Evolutionary conservation across 2,113 vertebrate species (phyloP), one percentile per base, ranked within the genome.

Genomic region (Anhinga rufa): DNA sequence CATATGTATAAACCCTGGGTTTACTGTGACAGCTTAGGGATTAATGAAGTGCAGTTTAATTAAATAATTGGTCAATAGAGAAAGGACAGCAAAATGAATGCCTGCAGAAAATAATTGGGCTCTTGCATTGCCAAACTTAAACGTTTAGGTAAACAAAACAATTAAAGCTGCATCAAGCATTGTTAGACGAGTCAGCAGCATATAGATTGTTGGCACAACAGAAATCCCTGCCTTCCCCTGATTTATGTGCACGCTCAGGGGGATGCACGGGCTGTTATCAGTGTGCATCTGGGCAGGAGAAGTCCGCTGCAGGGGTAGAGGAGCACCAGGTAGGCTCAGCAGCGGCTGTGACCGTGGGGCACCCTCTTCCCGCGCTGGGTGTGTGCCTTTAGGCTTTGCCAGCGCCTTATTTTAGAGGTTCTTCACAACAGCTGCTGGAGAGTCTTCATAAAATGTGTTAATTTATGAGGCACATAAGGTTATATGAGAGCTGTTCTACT

Each of bases 1-100:
- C 87, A 81, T 89, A 93, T 80, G 86, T 88, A 52, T 92, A 93
- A 96, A 68, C 66, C 21, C 52, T 55, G 76, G 95, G 92, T 97
- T 97, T 86, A 68, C 90, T 88, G 80, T 82, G 87, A 91, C 40
- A 95, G 92, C 64, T 97, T 91, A 90, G 94, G 86, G 92, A 98
- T 98, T 98, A 98, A 98, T 98, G 96, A 98, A 98, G 94, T 98
- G 97, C 97, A 75, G 88, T 98, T 97, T 98, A 98, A 97, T 98
- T 98, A 98, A 98, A 98, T 97, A 98, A 97, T 98, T 97, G 97
- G 97, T 97, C 97, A 98, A 96, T 97, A 97, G 92, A 95, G 93
- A 95, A 93, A 87, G 86, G 97, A 88, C 91, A 93, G 88, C 71
- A 44, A 95, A 97, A 90, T 92, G 93, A 98, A 96, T 96, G 96